Base-by-base conservation (phyloP, 2,797 vertebrate species). In the Euthynnus affinis region DNA sequence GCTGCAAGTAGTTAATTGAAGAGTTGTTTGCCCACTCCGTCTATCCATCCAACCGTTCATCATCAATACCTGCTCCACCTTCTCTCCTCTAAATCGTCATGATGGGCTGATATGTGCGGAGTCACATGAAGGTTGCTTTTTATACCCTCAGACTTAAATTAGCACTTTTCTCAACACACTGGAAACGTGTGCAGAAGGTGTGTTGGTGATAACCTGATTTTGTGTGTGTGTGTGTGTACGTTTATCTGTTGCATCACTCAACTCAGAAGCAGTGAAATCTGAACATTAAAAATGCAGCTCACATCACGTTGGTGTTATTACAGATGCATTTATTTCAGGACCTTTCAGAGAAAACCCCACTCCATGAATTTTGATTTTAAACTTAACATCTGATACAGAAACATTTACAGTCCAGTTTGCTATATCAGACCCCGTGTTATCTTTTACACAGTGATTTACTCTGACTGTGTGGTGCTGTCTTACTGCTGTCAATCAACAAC, bases 191-290 rank as follows among this genome's bases (percentile, higher is more conserved):
- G 23, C 9, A 52, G 53, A 65, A 51, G 48, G 60, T 78, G 74
- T 63, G 42, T 25, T 48, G 7, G 44, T 18, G 44, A 46, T 1
- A 15, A 44, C 44, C 17, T 17, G 15, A 40, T 4, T 32, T 44
- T 18, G 44, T 46, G 7, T 14, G 29, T 32, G 29, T 32, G 29
- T 34, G 6, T 72, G 40, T 72, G 29, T 80, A 9, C 42, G 25
- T 83, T 58, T 48, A 63, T 81, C 12, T 59, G 51, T 75, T 59
- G 37, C 27, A 59, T 82, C 66, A 71, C 69, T 78, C 18, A 49
- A 49, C 18, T 20, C 7, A 73, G 55, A 75, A 52, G 60, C 62
- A 57, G 13, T 17, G 13, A 51, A 67, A 70, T 64, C 58, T 68
- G 69, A 65, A 25, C 2, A 15, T 44, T 17, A 71, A 52, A 22